A percentile compares a stretch with the other conserved stretches of the same genome.
phyloP scores from a whole-genome alignment of 2,888 invertebrate species.

The Drosophila antonietae region DNA sequence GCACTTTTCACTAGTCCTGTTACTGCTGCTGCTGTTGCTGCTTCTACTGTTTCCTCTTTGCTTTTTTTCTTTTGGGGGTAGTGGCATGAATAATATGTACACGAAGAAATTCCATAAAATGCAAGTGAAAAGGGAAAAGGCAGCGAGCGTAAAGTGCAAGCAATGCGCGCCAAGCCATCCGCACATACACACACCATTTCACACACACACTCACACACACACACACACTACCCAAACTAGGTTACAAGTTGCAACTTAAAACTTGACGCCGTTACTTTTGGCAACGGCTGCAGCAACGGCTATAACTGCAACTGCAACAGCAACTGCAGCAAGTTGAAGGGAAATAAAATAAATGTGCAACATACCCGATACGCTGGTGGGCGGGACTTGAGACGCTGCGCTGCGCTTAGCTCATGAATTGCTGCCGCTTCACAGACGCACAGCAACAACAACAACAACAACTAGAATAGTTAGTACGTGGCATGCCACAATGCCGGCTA shows the following conservation, averaged over 20 bases:
- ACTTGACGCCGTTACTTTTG: constrained; percentile 50
- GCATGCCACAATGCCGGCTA: constrained; percentile 32
- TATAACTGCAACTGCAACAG: not conserved
- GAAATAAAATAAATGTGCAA: constrained; percentile 44
- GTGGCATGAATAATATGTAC: constrained; percentile 61
- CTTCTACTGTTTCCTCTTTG: constrained; percentile 17
- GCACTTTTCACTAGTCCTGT: constrained; percentile 60
- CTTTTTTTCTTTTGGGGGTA: constrained; percentile 18
- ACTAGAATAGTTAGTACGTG: constrained; percentile 2
- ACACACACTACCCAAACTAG: constrained; percentile 49
- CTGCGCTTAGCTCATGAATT: not conserved
- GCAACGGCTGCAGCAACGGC: constrained; percentile 11
- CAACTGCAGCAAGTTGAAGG: constrained; percentile 1
- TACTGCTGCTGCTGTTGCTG: constrained; percentile 7
- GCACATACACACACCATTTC: constrained; percentile 25
- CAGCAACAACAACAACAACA: not conserved
- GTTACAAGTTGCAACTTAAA: constrained; percentile 70
- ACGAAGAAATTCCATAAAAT: constrained; percentile 62
- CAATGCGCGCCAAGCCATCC: constrained; percentile 51
- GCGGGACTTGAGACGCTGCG: not conserved
- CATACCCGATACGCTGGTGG: constrained; percentile 53
- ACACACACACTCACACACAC: constrained; percentile 10
- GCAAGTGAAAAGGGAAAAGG: constrained; percentile 30
- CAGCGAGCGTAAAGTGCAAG: constrained; percentile 47
- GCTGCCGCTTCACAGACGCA: not conserved